phyloP scores from a whole-genome alignment of 2,113 vertebrate species.

The Myanophis thanlyinensis region DNA sequence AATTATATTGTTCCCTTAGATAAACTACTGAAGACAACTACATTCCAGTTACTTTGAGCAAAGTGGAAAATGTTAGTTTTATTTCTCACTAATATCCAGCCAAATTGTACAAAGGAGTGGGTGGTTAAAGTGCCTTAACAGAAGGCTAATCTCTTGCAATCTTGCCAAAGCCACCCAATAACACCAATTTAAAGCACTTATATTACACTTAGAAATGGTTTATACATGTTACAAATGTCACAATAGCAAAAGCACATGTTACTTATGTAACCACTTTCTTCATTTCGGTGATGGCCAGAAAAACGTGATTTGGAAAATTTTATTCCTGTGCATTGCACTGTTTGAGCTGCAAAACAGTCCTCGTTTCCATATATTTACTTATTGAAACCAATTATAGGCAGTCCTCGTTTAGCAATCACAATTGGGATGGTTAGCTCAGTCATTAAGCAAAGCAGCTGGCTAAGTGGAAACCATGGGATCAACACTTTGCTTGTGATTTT shows the following conservation, averaged over 20 bases:
- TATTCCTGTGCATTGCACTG: not conserved
- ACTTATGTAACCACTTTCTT: not conserved
- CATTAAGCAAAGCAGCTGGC: not conserved
- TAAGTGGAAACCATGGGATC: not conserved
- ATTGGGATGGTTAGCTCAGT: not conserved
- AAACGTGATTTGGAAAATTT: not conserved
- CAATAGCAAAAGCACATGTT: not conserved
- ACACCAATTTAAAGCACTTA: not conserved
- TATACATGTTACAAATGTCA: not conserved
- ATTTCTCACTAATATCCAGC: not conserved
- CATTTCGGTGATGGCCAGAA: not conserved
- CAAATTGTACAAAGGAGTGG: not conserved
- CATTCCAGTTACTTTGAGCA: not conserved
- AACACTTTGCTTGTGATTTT: not conserved
- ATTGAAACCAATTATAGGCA: not conserved
- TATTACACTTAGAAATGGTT: not conserved
- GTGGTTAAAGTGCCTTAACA: not conserved
- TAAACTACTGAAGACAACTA: not conserved
- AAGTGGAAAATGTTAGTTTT: not conserved
- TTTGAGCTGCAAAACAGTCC: not conserved
- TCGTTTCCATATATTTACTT: not conserved
- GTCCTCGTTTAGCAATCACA: not conserved
- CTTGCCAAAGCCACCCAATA: not conserved
- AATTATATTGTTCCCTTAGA: not conserved
- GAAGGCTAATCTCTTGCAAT: not conserved